These are phyloP conservation scores for Indicator maculatus DNA, from an alignment of 2,113 vertebrate genomes.

Conservation along the genomic window DNA sequence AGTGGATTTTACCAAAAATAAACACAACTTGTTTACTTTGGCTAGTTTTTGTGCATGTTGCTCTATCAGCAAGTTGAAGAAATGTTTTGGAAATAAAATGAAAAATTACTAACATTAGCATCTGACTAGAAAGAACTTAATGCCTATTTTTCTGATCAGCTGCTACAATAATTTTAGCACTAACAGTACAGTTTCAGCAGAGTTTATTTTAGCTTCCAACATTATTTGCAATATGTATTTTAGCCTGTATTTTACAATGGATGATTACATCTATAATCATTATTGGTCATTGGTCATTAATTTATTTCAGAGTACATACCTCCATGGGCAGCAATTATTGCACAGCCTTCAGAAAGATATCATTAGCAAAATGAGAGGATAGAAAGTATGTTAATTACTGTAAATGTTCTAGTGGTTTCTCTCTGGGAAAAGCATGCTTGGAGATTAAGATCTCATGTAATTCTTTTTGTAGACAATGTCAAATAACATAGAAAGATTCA, in stretches of 20 bases:
- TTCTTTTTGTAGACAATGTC: slow-evolving; percentile 67
- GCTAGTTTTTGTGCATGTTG: neutral
- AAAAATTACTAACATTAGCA: neutral
- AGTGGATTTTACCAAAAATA: neutral
- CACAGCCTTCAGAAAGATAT: slow-evolving; percentile 77
- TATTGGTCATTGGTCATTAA: slow-evolving; percentile 85
- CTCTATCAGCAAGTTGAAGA: neutral
- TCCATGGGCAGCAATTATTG: slow-evolving; percentile 80
- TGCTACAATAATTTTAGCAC: slow-evolving; percentile 45
- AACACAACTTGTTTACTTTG: neutral
- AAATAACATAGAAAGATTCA: slow-evolving; percentile 20
- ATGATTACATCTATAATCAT: slow-evolving; percentile 77
- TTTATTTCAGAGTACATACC: slow-evolving; percentile 78
- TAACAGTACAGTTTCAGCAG: slow-evolving; percentile 15
- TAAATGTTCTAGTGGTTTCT: slow-evolving; percentile 74
- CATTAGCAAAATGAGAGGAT: slow-evolving; percentile 83
- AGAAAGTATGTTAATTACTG: slow-evolving; percentile 81
- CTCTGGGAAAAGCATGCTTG: slow-evolving; percentile 72
- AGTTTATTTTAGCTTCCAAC: slow-evolving; percentile 40
- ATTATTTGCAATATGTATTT: slow-evolving; percentile 58
- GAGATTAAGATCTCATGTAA: slow-evolving; percentile 69
- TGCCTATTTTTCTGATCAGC: slow-evolving; percentile 13
- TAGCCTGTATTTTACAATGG: slow-evolving; percentile 72
- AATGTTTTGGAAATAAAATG: neutral
- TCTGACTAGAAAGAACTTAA: slow-evolving; percentile 12